Conservation (phyloP, 2,797 vertebrate genomes). For the Premnoplex brunnescens region DNA sequence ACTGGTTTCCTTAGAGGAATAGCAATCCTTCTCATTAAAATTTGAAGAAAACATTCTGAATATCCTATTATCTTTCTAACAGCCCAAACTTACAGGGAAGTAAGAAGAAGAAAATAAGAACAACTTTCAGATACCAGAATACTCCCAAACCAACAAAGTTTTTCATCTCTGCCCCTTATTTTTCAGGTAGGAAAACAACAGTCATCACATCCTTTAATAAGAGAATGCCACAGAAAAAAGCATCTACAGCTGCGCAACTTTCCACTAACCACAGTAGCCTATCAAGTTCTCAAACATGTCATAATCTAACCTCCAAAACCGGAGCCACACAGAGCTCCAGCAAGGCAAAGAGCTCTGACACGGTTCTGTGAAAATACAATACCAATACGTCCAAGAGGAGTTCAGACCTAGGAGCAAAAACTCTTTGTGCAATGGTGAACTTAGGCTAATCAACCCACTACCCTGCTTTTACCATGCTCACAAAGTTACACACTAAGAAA, state of each 20-base stretch:
- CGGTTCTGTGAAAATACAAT: fast-evolving
- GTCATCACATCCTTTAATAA: neutral
- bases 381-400: neutral
- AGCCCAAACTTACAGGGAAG: neutral
- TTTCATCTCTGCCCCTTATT: neutral
- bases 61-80: neutral
- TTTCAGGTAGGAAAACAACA: neutral
- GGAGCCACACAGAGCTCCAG: neutral
- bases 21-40: neutral
- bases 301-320: neutral
- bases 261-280: neutral
- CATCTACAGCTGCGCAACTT: neutral
- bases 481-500: neutral
- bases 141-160: neutral
- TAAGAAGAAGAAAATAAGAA: neutral
- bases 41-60: neutral
- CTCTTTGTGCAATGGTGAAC: neutral
- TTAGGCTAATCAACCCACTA: neutral
- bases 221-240: neutral
- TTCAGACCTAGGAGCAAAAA: neutral
- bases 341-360: neutral
- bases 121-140: neutral
- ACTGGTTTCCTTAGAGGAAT: neutral
- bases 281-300: neutral
- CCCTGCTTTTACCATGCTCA: neutral